Conservation (phyloP, 2,797 vertebrate genomes). For the Decapterus maruadsi region DNA sequence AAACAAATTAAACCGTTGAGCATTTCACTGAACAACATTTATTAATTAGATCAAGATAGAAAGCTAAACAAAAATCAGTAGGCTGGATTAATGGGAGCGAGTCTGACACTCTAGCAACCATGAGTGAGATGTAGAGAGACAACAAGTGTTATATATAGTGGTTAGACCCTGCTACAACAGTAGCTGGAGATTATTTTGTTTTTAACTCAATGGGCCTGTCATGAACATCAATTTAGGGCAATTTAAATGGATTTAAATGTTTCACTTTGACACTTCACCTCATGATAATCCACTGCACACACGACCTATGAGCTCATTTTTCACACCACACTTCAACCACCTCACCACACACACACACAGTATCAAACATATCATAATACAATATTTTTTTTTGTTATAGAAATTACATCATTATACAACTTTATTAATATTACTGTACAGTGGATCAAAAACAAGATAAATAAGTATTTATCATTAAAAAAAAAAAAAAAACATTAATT, state of each 20-base stretch:
- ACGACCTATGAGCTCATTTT: no score
- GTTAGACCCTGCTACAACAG: no score
- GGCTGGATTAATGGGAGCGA: no score
- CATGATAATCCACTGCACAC: no score
- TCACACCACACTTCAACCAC: not conserved
- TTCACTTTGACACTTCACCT: not conserved
- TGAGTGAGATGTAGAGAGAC: no score
- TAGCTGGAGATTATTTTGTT: not conserved
- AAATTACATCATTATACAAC: not conserved
- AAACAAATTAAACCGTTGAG: slow-evolving; percentile 6
- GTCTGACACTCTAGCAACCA: no score
- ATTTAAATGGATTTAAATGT: not conserved
- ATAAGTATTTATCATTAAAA: not conserved
- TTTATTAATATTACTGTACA: not conserved
- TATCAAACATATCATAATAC: no score
- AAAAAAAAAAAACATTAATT: no score
- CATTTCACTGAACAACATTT: not conserved
- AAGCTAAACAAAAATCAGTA: not conserved
- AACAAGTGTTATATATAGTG: no score
- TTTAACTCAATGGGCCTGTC: no score
- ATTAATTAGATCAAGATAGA: not conserved
- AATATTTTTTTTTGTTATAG: not conserved
- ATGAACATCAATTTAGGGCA: no score
- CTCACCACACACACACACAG: not conserved
- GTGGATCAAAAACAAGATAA: not conserved